Evolutionary conservation across 2,797 vertebrate species (phyloP), one percentile per base, ranked within the genome.

Genomic region (Acropternis orthonyx): DNA sequence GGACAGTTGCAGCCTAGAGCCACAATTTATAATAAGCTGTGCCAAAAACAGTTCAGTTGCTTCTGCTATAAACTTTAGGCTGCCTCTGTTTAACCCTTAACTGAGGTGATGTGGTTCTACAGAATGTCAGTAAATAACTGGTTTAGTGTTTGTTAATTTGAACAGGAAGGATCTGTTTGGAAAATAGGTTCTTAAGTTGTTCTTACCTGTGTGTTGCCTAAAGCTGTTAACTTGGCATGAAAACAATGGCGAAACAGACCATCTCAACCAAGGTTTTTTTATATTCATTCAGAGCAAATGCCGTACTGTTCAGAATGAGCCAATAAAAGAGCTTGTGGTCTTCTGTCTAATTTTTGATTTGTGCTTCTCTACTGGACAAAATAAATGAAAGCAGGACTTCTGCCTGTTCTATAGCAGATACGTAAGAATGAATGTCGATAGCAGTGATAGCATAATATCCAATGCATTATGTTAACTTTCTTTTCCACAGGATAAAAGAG

Each of bases 1-100:
- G 96, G 93, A 96, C 34, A 2, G 56, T 63, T 87, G 88, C 93
- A 91, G 96, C 93, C 96, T 93, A 87, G 83, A 95, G 95, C 93
- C 77, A 94, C 67, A 67, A 75, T 89, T 87, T 93, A 46, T 95
- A 90, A 94, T 95, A 67, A 93, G 80, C 88, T 92, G 76, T 0
- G 0, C 83, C 83, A 44, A 94, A 92, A 96, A 43, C 89, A 90
- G 63, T 88, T 93, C 79, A 77, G 73, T 93, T 24, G 26, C 71
- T 92, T 92, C 85, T 95, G 52, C 56, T 90, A 3, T 59, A 93
- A 95, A 93, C 49, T 95, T 85, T 16, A 67, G 71, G 24, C 85
- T 89, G 55, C 52, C 37, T 92, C 27, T 65, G 0, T 61, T 95
- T 96, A 93, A 94, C 88, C 68, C 74, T 95, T 93, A 90, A 62